phyloP scores from a whole-genome alignment of 2,888 invertebrate species.

The Macaria liturata region DNA sequence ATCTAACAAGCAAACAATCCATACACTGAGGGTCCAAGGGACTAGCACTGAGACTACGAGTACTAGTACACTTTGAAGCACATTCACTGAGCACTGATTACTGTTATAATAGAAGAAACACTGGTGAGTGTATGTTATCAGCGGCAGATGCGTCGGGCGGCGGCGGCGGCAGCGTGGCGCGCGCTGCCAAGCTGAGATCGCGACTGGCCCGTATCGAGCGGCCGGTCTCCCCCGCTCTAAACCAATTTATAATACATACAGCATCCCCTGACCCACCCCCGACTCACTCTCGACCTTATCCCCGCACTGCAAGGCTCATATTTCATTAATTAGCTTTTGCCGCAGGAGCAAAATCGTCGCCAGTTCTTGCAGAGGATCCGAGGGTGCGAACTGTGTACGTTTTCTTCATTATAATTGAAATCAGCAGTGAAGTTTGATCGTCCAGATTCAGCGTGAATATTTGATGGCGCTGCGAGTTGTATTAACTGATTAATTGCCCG shows the following conservation, averaged over 20 bases:
- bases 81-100: conserved; percentile 23
- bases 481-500: conserved; percentile 28
- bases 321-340: conserved; percentile 52
- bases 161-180: conserved; percentile 5
- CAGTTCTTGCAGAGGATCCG: conserved; percentile 71
- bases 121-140: neutral
- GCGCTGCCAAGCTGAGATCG: conserved; percentile 37
- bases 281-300: conserved; percentile 47
- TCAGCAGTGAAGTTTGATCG: conserved; percentile 46
- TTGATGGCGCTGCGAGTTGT: conserved; percentile 27
- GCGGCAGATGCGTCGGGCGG: conserved; percentile 8
- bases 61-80: neutral
- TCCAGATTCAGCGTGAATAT: conserved; percentile 41
- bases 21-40: conserved; percentile 21
- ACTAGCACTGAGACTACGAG: conserved; percentile 13
- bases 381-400: conserved; percentile 78
- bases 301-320: conserved; percentile 32
- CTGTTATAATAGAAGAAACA: conserved; percentile 2
- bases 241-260: conserved; percentile 84
- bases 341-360: conserved; percentile 78
- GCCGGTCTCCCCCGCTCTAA: conserved; percentile 69
- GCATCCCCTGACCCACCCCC: conserved; percentile 65
- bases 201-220: conserved; percentile 80
- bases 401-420: conserved; percentile 73
- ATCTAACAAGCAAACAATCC: conserved; percentile 33